Evolutionary conservation across 1,140 invertebrate genomes (phyloP).

Genomic region (Conus ventricosus): DNA sequence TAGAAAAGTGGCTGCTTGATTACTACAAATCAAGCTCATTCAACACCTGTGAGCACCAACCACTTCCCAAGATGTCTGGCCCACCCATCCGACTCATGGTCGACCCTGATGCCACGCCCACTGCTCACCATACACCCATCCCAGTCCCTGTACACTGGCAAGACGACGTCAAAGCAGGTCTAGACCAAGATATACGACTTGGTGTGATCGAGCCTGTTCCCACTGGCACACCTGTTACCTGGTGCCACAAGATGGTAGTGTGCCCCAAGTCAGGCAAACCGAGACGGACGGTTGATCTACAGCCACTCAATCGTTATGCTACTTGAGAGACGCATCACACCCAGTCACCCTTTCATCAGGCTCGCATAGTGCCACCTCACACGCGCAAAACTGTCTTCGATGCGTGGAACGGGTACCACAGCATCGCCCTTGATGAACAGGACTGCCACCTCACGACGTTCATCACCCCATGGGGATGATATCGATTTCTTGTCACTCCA

Average conservation of each 20-base stretch:
- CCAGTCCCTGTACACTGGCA: slow-evolving; percentile 52
- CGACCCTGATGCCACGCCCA: slow-evolving; percentile 40
- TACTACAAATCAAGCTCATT: slow-evolving; percentile 51
- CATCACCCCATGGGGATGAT: neutral
- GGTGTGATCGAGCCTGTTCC: slow-evolving; percentile 50
- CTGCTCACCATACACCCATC: slow-evolving; percentile 37
- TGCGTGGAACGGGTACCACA: slow-evolving; percentile 36
- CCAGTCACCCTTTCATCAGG: slow-evolving; percentile 34
- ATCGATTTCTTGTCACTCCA: slow-evolving; percentile 47
- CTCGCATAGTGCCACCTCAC: slow-evolving; percentile 38
- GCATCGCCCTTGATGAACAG: slow-evolving; percentile 42
- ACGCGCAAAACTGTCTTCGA: slow-evolving; percentile 40
- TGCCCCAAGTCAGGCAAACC: slow-evolving; percentile 49
- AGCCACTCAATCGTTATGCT: slow-evolving; percentile 27
- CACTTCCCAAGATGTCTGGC: slow-evolving; percentile 45
- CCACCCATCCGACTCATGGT: slow-evolving; percentile 44
- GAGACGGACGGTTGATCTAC: slow-evolving; percentile 48
- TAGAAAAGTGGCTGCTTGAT: too few relatives aligned
- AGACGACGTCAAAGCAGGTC: slow-evolving; percentile 44
- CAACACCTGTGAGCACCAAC: slow-evolving; percentile 57
- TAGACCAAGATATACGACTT: slow-evolving; percentile 48
- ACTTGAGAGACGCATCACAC: neutral
- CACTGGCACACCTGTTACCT: slow-evolving; percentile 47
- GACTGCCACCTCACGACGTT: slow-evolving; percentile 16
- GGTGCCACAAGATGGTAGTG: slow-evolving; percentile 52